Base-by-base conservation (phyloP, 2,888 invertebrate species). In the Sinhomidia bicolor region DNA sequence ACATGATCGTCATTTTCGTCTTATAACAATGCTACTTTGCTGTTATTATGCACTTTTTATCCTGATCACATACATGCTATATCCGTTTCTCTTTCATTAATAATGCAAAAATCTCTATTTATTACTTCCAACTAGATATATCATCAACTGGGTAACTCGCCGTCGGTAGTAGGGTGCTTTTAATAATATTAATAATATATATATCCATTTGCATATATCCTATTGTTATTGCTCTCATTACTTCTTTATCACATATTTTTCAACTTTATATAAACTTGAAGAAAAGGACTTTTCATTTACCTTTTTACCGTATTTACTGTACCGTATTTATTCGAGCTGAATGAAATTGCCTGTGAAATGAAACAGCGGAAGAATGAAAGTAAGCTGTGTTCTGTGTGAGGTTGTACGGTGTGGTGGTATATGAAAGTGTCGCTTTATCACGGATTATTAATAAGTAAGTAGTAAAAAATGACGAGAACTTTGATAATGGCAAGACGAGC, bases 161-260 rank as follows among this genome's bases (percentile, higher is more conserved):
- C 20, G 3, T 2, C 1, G 62, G 62, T 29, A 7, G 29, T 26
- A 14, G 62, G 62, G 1, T 20, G 2, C n/a, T n/a, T n/a, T n/a
- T n/a, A n/a, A n/a, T n/a, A n/a, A n/a, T n/a, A n/a, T n/a, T n/a
- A n/a, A 29, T 1, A 9, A 20, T 57, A 57, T 62, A 23, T 36
- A 32, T 6, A 10, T n/a, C n/a, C n/a, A 9, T 1, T 20, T 23
- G 41, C 57, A 41, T n/a, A 7, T 68, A 23, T 47, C 74, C 74
- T 47, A 74, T 74, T 41, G 68, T 41, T 74, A 74, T 54, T 83
- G 83, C 41, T 83, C 81, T 82, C 68, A 82, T 82, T 82, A 82
- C 47, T 81, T 36, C 20, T 57, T 41, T 82, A 9, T 17, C 51
- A 41, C 26, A n/a, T 65, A 14, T 29, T 47, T n/a, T 68, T 17